Evolutionary conservation across 1,140 invertebrate genomes (phyloP).

Genomic region (Achroia grisella): DNA sequence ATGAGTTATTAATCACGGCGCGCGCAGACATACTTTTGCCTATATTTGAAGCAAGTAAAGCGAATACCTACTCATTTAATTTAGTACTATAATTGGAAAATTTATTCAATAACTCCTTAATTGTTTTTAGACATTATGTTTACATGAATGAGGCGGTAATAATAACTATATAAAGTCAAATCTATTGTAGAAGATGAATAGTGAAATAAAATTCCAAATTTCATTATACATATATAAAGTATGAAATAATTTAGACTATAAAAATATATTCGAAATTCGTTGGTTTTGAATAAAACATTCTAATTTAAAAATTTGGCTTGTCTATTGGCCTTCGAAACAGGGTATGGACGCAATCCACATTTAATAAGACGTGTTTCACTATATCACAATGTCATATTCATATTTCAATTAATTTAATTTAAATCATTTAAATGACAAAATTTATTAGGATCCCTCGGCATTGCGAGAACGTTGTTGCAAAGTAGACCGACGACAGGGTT

Average conservation of each 20-base stretch:
- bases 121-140: no score
- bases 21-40: no score
- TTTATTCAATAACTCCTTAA: no score
- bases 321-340: constrained; percentile 42
- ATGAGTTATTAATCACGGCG: constrained; percentile 4
- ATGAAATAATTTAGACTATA: no score
- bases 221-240: no score
- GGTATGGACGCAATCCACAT: constrained; percentile 17
- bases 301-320: constrained; percentile 24
- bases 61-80: no score
- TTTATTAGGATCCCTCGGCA: constrained; percentile 45
- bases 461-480: constrained; percentile 37
- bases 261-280: not conserved
- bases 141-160: no score
- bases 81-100: no score
- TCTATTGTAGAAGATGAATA: no score
- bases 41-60: no score
- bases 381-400: constrained; percentile 6
- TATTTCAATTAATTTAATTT: constrained; percentile 27
- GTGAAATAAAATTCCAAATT: not conserved
- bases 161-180: no score
- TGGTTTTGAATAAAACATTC: not conserved
- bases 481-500: constrained; percentile 63
- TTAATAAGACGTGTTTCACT: constrained; percentile 5
- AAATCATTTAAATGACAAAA: constrained; percentile 53